phyloP scores from a whole-genome alignment of 2,113 vertebrate species.

The Dryoscopus gambensis region DNA sequence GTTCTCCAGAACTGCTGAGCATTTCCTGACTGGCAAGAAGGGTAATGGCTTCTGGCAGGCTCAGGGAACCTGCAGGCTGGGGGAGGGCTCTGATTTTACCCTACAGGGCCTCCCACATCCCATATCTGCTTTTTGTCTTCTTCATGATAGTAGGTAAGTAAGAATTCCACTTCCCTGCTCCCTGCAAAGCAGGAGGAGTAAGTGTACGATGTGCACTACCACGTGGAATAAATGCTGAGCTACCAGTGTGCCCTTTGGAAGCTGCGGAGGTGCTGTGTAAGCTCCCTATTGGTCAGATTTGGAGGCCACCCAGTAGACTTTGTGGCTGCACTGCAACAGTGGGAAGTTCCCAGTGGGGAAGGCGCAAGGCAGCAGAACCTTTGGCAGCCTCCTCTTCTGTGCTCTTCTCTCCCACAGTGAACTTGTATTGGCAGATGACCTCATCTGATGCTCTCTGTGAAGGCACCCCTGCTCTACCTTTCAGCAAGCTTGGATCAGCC shows the following conservation, averaged over 20 bases:
- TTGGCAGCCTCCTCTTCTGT: background rate
- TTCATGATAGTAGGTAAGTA: background rate
- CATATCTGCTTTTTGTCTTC: background rate
- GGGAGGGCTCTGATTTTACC: background rate
- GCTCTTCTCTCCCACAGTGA: background rate
- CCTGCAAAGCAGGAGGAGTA: background rate
- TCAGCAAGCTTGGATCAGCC: background rate
- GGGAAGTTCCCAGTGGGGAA: background rate
- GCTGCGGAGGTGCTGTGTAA: rapidly evolving
- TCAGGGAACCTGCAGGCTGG: background rate
- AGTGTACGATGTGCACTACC: background rate
- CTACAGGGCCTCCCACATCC: background rate
- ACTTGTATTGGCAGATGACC: background rate
- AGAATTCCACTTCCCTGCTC: background rate
- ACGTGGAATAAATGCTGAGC: rapidly evolving
- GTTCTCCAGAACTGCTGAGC: background rate
- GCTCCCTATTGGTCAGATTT: background rate
- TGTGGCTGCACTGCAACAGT: rapidly evolving
- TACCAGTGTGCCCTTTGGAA: background rate
- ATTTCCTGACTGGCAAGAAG: background rate
- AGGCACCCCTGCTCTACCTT: background rate
- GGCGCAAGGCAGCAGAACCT: background rate
- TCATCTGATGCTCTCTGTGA: background rate
- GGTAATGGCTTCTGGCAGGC: background rate
- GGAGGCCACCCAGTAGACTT: background rate